A percentile compares a stretch with the other conserved stretches of the same genome.
phyloP scores from a whole-genome alignment of 2,797 vertebrate species.

The Vireo griseus region DNA sequence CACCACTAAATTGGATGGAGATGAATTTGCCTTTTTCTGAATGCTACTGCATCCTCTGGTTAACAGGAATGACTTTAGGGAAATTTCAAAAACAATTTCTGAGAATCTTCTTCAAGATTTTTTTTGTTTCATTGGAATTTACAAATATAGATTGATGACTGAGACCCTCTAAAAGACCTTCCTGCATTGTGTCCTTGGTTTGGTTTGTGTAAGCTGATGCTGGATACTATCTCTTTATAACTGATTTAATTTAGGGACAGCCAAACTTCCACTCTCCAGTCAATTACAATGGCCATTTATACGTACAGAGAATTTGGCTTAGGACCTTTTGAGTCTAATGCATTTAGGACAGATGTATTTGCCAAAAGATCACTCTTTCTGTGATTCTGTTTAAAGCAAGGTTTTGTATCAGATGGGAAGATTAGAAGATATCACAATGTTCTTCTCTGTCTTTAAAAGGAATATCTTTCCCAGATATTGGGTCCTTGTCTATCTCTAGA shows the following conservation, averaged over 20 bases:
- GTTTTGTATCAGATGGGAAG: neutral
- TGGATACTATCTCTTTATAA: neutral
- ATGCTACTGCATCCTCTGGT: neutral
- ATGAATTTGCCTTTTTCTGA: neutral
- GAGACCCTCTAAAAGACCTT: neutral
- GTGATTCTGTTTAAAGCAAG: neutral
- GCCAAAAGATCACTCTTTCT: neutral
- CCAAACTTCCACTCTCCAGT: neutral
- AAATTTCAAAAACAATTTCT: neutral
- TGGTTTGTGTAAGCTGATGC: neutral
- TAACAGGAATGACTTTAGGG: neutral
- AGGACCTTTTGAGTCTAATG: neutral
- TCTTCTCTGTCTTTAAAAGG: neutral
- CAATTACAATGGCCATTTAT: neutral
- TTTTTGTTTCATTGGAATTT: neutral
- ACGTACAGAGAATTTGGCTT: neutral
- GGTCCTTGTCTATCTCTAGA: neutral
- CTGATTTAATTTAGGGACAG: neutral
- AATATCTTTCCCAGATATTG: neutral
- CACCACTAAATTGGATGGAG: neutral
- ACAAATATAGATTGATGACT: neutral
- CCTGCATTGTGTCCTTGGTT: neutral
- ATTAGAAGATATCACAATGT: neutral
- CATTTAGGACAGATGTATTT: neutral
- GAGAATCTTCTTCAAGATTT: neutral